A percentile compares a stretch with the other conserved stretches of the same genome.
phyloP scores from a whole-genome alignment of 2,113 vertebrate genomes.

The Tautogolabrus adspersus region DNA sequence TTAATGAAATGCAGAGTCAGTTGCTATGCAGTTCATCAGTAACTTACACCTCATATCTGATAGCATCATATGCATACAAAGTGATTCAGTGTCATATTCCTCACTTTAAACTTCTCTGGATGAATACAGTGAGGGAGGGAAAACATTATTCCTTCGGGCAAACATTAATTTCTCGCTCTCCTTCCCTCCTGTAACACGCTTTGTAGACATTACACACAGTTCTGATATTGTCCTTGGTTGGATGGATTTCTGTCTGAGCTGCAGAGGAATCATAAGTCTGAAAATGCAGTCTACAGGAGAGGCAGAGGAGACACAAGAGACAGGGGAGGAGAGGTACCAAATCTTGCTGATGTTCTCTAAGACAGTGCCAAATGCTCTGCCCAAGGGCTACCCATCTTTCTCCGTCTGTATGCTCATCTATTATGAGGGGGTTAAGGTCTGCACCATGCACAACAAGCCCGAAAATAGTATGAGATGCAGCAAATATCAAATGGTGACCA shows the following conservation, averaged over 20 bases:
- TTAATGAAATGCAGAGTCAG: slow-evolving; percentile 23
- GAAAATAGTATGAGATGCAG: background rate
- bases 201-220: slow-evolving; percentile 48
- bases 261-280: slow-evolving; percentile 57
- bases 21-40: slow-evolving; percentile 10
- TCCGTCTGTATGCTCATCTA: slow-evolving; percentile 15
- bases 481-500: background rate
- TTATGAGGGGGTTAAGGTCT: slow-evolving; percentile 6
- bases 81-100: slow-evolving; percentile 26
- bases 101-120: slow-evolving; percentile 27
- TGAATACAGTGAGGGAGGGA: slow-evolving; percentile 25
- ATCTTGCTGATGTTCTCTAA: slow-evolving; percentile 49
- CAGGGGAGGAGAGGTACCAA: slow-evolving; percentile 30
- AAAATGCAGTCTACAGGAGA: slow-evolving; percentile 46
- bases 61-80: slow-evolving; percentile 17
- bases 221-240: slow-evolving; percentile 61
- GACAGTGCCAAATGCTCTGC: slow-evolving; percentile 42
- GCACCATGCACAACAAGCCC: background rate
- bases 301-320: slow-evolving; percentile 9
- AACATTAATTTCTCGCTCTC: slow-evolving; percentile 64
- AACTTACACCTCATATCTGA: slow-evolving; percentile 10
- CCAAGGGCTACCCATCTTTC: slow-evolving; percentile 51
- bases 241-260: slow-evolving; percentile 58
- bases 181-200: slow-evolving; percentile 29
- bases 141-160: slow-evolving; percentile 54